These are phyloP conservation scores for Spicauda simplicius DNA, from an alignment of 2,888 invertebrate genomes.

Conservation along the genomic window DNA sequence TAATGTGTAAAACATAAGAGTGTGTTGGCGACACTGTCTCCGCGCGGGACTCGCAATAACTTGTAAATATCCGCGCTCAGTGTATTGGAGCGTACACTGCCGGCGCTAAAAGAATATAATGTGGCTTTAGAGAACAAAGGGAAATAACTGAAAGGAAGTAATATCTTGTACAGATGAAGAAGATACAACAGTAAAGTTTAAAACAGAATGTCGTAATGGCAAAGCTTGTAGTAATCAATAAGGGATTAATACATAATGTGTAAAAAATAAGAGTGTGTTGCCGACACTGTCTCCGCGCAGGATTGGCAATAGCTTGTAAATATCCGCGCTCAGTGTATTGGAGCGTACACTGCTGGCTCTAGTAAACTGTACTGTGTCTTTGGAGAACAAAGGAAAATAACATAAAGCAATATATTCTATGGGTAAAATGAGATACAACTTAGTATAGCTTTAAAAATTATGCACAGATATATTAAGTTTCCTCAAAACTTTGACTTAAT, in stretches of 20 bases:
- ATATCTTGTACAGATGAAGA: neutral
- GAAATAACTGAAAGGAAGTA: neutral
- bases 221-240: slow-evolving; percentile 15
- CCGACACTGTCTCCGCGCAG: slow-evolving; percentile 20
- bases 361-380: slow-evolving; percentile 14
- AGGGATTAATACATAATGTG: slow-evolving; percentile 25
- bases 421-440: no score
- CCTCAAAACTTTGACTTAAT: no score
- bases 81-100: slow-evolving; percentile 36
- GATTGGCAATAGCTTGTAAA: slow-evolving; percentile 49
- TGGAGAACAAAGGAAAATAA: neutral
- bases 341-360: slow-evolving; percentile 31
- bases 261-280: slow-evolving; percentile 28
- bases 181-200: no score
- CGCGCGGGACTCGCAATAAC: slow-evolving; percentile 43
- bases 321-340: slow-evolving; percentile 43
- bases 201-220: no score
- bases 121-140: slow-evolving; percentile 4
- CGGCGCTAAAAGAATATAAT: slow-evolving; percentile 19
- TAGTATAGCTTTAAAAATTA: no score
- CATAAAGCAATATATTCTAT: neutral
- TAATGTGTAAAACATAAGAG: slow-evolving; percentile 30
- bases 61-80: slow-evolving; percentile 48
- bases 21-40: slow-evolving; percentile 21
- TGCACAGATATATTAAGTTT: no score